These are phyloP conservation scores for Tiliacea citrago DNA, from an alignment of 2,888 invertebrate species.

Conservation along the genomic window DNA sequence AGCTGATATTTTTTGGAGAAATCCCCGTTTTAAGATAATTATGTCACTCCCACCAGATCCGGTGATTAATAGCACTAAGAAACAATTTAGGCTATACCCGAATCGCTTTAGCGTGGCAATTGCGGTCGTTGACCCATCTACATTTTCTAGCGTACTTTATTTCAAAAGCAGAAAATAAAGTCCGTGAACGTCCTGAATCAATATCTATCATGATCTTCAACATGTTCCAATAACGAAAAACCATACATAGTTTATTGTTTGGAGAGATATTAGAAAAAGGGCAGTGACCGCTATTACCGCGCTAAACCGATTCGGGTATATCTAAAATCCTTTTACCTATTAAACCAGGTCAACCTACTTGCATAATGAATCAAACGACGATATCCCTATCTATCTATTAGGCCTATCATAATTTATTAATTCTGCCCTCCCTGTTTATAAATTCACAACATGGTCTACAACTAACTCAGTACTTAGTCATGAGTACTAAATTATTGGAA, in stretches of 20 bases:
- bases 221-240: no score
- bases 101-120: no score
- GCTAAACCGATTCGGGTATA: no score
- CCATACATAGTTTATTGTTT: no score
- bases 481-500: slow-evolving; percentile 29
- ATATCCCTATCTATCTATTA: slow-evolving; percentile 1
- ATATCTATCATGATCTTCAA: no score
- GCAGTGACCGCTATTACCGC: no score
- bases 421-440: slow-evolving; percentile 29
- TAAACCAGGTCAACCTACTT: neutral
- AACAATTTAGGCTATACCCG: slow-evolving; percentile 8
- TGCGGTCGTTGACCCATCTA: no score
- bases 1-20: neutral
- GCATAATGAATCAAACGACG: slow-evolving; percentile 21
- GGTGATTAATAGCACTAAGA: slow-evolving; percentile 5
- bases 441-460: slow-evolving; percentile 34
- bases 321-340: neutral
- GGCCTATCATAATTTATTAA: slow-evolving; percentile 32
- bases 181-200: no score
- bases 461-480: slow-evolving; percentile 20
- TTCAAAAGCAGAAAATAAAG: no score
- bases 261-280: no score
- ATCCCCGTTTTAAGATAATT: neutral
- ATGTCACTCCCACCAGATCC: neutral
- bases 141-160: no score